These are phyloP conservation scores for Leptopilina drosophilae DNA, from an alignment of 2,888 invertebrate genomes.

Conservation along the genomic window DNA sequence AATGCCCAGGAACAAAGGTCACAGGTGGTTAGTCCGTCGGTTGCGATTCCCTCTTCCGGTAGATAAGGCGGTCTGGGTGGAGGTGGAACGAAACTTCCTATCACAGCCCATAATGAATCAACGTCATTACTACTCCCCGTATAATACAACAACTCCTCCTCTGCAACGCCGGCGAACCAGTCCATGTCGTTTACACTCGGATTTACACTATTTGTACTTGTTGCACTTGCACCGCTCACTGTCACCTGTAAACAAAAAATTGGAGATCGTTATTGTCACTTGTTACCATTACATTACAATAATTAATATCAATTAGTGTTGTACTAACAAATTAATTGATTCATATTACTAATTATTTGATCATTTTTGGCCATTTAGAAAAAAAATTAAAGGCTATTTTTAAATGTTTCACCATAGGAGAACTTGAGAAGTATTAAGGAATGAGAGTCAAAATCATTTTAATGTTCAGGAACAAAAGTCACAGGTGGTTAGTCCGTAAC, in stretches of 20 bases:
- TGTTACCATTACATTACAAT: too few species aligned
- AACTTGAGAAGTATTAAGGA: too few species aligned
- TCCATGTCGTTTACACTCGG: slow-evolving; percentile 72
- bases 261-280: too few species aligned
- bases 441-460: too few species aligned
- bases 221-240: slow-evolving; percentile 64
- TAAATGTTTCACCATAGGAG: too few species aligned
- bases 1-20: slow-evolving; percentile 87
- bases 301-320: too few species aligned
- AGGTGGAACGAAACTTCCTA: slow-evolving; percentile 81
- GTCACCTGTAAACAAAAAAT: slow-evolving; percentile 62
- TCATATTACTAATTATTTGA: too few species aligned
- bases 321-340: too few species aligned
- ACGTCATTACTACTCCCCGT: slow-evolving; percentile 71
- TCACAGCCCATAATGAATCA: slow-evolving; percentile 75
- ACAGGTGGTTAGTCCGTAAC: too few species aligned
- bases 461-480: too few species aligned
- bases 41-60: slow-evolving; percentile 80
- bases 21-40: slow-evolving; percentile 85
- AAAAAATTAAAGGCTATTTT: too few species aligned
- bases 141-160: slow-evolving; percentile 74
- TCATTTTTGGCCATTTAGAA: too few species aligned
- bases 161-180: slow-evolving; percentile 75
- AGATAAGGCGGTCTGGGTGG: slow-evolving; percentile 84
- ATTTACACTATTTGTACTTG: slow-evolving; percentile 64